Base-by-base conservation (phyloP, 1,140 invertebrate genomes). In the Hormaphis cornu region DNA sequence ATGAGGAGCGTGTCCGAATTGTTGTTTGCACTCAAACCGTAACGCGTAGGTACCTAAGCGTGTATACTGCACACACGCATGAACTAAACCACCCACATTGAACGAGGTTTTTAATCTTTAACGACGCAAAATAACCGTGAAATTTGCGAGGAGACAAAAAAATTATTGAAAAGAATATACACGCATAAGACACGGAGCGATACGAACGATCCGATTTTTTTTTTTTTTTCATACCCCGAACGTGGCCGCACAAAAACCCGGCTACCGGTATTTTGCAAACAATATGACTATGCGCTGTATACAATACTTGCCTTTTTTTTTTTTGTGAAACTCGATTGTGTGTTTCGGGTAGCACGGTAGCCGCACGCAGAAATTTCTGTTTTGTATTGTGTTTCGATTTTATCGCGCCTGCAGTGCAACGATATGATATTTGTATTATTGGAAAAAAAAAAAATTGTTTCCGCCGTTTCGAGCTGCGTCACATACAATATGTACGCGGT, bases 291-390 rank as follows among this genome's bases (percentile, higher is more conserved):
- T 46, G 35, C 42, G 24, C 40, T 9, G 10, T 28, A n/a, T 14
- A 24, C 59, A 30, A 28, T 44, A 28, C 16, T 12, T n/a, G 40
- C 28, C 9, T 46, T 46, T 61, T 44, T 61, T 54, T 53, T n/a
- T n/a, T n/a, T n/a, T 66, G 42, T 66, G 14, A 48, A 66, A 66
- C 50, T 46, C 44, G 44, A 66, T 66, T 63, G 61, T 66, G 44
- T 66, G n/a, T 50, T 53, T 48, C 0, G 61, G 18, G 61, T 66
- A 66, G 61, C 61, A 66, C 61, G 61, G 61, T 66, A 66, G 61
- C 61, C 14, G 44, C 44, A 9, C 18, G 61, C 28, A 66, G 42
- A 66, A 58, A 66, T 61, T 42, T 61, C 24, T 28, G 40, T 46
- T 28, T 7, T 9, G 46, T 40, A 46, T 37, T 40, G 33, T 58